Percentiles rank a stretch among this genome's conserved stretches.
phyloP scores from a whole-genome alignment of 1,140 invertebrate species.

The Pollicipes pollicipes region DNA sequence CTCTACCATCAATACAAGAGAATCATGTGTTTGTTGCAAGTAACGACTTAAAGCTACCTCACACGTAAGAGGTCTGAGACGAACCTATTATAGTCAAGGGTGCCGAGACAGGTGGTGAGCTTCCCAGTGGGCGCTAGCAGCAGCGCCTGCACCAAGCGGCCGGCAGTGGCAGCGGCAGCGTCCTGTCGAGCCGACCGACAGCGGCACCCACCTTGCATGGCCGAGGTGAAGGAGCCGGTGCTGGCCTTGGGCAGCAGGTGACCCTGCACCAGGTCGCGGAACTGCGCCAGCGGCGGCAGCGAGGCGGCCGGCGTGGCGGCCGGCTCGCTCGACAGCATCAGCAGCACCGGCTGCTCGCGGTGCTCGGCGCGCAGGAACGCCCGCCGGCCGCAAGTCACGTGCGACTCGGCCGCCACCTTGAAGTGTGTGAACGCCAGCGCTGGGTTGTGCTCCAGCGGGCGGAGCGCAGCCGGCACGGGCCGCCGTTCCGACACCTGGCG shows the following conservation, averaged over 20 bases:
- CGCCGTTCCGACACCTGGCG: background rate
- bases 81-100: too few relatives aligned
- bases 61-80: too few relatives aligned
- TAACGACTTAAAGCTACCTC: too few relatives aligned
- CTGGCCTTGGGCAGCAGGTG: background rate
- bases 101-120: too few relatives aligned
- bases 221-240: background rate
- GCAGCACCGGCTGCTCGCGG: background rate
- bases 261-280: background rate
- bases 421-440: background rate
- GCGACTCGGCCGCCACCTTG: background rate
- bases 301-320: background rate
- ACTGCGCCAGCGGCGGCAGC: background rate
- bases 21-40: too few relatives aligned
- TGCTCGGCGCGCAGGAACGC: background rate
- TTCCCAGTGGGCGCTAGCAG: too few relatives aligned
- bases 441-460: background rate
- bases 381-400: background rate
- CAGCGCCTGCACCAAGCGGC: too few relatives aligned
- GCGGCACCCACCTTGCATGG: background rate
- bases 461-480: background rate
- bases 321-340: background rate
- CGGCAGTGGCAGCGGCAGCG: too few relatives aligned
- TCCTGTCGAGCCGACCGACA: too few relatives aligned
- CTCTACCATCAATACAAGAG: too few relatives aligned